Base-by-base conservation (phyloP, 2,113 vertebrate genomes). In the Crypturellus undulatus region DNA sequence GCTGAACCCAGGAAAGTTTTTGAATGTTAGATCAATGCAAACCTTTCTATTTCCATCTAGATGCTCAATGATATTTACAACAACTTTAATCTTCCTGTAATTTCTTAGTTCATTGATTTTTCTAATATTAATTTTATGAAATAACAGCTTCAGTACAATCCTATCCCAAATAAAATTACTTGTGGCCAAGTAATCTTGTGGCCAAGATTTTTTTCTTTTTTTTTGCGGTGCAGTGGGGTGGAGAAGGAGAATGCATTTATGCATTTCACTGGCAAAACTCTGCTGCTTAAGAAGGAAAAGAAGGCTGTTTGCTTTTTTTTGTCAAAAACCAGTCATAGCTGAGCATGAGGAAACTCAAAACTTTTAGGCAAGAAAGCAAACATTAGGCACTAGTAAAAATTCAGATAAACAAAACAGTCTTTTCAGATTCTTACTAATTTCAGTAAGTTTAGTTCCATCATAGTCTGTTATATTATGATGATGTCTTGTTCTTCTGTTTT, bases 331-430 rank as follows among this genome's bases (percentile, higher is more conserved):
- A 40, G 6, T 15, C 62, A 8, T 34, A 65, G 7, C 22, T 60
- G 6, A 64, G n/a, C 71, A 43, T 5, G 3, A 49, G 16, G n/a
- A 58, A 87, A 56, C 10, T 3, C 3, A 18, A 70, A 63, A 51
- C 10, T 42, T 71, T 40, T 30, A 77, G n/a, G 19, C 45, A 81
- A 9, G 21, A 43, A 16, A 49, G 3, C 2, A 80, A 77, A 65
- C 34, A 34, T 1, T 30, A 43, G 6, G 3, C 6, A 67, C 60
- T 28, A 59, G 6, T 0, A 0, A 81, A 68, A 59, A 43, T 32
- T 80, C 1, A 64, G 13, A 24, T 49, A 22, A 13, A 6, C 2
- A 28, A 72, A 79, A 79, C 28, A 51, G 67, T 25, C 1, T 28
- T 42, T 77, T 79, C 22, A 59, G 4, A 20, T 58, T 75, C 14